A percentile compares a stretch with the other conserved stretches of the same genome.
phyloP scores from a whole-genome alignment of 1,140 invertebrate species.

The Dryas iulia region DNA sequence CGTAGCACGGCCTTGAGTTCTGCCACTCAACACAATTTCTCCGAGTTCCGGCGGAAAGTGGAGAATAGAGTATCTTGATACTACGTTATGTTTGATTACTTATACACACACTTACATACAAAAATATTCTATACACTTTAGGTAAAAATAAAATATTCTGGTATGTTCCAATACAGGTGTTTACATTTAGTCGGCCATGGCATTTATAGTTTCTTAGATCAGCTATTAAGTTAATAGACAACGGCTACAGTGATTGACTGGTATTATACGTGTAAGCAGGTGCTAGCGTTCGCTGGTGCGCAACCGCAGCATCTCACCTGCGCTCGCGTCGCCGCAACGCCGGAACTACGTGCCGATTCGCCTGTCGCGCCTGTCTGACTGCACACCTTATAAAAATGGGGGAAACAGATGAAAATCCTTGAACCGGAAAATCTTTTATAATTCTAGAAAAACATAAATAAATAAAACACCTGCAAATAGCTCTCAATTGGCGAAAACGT shows the following conservation, averaged over 20 bases:
- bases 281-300: conserved; percentile 36
- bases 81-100: too few species aligned
- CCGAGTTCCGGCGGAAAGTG: too few species aligned
- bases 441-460: not conserved
- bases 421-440: conserved; percentile 18
- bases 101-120: not conserved
- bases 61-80: too few species aligned
- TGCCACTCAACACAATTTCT: too few species aligned
- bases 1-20: too few species aligned
- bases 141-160: not conserved
- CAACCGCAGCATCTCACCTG: conserved; percentile 59
- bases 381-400: conserved; percentile 15
- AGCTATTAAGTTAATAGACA: conserved; percentile 2
- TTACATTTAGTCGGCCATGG: not conserved
- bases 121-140: too few species aligned
- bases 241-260: conserved; percentile 4
- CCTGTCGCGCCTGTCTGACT: conserved; percentile 43
- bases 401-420: conserved; percentile 11
- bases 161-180: not conserved
- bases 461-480: not conserved
- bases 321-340: conserved; percentile 31
- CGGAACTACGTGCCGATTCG: conserved; percentile 68
- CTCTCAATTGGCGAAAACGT: not conserved
- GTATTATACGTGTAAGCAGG: conserved; percentile 36
- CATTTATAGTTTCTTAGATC: not conserved